Conservation (phyloP, 1,140 invertebrate species). For the Leptopilina boulardi region DNA sequence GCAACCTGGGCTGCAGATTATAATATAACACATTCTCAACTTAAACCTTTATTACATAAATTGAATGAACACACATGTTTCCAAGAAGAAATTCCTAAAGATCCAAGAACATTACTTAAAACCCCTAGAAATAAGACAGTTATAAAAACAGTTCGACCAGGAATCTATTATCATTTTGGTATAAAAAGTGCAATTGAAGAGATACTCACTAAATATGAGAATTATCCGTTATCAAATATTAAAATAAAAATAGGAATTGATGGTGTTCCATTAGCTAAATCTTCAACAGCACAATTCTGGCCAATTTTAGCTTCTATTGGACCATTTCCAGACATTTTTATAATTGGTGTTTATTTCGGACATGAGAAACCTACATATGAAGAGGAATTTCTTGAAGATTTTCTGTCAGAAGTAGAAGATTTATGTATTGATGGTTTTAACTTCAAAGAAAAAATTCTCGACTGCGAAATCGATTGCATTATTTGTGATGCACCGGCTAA, state of each 20-base stretch:
- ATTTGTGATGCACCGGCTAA: constrained; percentile 50
- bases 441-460: constrained; percentile 1
- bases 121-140: constrained; percentile 24
- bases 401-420: constrained; percentile 38
- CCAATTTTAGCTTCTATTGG: constrained; percentile 43
- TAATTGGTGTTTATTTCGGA: constrained; percentile 43
- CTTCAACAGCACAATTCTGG: constrained; percentile 34
- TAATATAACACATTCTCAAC: neutral
- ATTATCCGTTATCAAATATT: constrained; percentile 32
- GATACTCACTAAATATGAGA: constrained; percentile 17
- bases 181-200: constrained; percentile 34
- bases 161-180: constrained; percentile 42
- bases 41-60: neutral
- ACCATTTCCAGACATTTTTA: neutral
- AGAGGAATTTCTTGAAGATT: constrained; percentile 42
- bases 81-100: neutral
- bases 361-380: constrained; percentile 33
- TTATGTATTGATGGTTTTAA: constrained; percentile 38
- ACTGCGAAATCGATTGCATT: constrained; percentile 22
- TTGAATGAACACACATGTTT: neutral
- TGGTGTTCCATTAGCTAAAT: constrained; percentile 11
- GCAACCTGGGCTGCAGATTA: neutral
- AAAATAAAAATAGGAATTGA: constrained; percentile 34
- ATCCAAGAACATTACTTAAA: neutral
- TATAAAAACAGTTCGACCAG: constrained; percentile 35